A percentile compares a stretch with the other conserved stretches of the same genome.
Conservation (phyloP, 2,888 invertebrate species). For the Cephus rjabovi region DNA sequence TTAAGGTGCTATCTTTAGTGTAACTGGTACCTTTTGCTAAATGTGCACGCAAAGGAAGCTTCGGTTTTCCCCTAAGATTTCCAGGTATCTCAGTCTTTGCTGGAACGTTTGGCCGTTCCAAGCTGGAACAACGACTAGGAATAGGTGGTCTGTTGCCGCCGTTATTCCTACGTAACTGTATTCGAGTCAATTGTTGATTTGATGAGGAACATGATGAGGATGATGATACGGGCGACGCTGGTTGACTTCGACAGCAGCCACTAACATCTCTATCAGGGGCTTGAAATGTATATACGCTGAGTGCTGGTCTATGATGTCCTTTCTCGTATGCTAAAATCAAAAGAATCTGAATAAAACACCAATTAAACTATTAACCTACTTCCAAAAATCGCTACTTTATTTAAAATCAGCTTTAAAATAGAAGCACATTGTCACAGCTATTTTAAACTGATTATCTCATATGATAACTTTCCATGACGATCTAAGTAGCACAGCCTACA, state of each 20-base stretch:
- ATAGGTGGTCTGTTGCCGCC: conserved; percentile 59
- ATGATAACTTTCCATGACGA: neutral
- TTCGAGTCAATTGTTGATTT: conserved; percentile 52
- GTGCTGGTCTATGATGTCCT: conserved; percentile 84
- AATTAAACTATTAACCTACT: neutral
- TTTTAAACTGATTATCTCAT: neutral
- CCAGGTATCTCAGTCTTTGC: conserved; percentile 58
- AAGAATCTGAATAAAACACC: conserved; percentile 8
- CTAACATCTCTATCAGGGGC: conserved; percentile 72
- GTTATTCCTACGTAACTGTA: conserved; percentile 60
- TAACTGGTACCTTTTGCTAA: conserved; percentile 72
- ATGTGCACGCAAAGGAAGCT: conserved; percentile 76
- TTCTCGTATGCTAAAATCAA: conserved; percentile 81
- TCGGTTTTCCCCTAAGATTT: conserved; percentile 57
- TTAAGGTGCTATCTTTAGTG: neutral
- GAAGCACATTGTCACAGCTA: neutral
- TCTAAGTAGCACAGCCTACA: neutral
- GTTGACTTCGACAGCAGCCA: conserved; percentile 65
- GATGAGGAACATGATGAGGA: conserved; percentile 53
- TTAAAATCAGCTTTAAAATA: neutral
- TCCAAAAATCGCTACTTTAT: neutral
- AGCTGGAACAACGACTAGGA: conserved; percentile 77
- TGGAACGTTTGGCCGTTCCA: conserved; percentile 81
- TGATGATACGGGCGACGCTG: conserved; percentile 66
- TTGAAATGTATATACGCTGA: conserved; percentile 90